phyloP scores from a whole-genome alignment of 2,888 invertebrate genomes.

The Siphlonurus alternatus region DNA sequence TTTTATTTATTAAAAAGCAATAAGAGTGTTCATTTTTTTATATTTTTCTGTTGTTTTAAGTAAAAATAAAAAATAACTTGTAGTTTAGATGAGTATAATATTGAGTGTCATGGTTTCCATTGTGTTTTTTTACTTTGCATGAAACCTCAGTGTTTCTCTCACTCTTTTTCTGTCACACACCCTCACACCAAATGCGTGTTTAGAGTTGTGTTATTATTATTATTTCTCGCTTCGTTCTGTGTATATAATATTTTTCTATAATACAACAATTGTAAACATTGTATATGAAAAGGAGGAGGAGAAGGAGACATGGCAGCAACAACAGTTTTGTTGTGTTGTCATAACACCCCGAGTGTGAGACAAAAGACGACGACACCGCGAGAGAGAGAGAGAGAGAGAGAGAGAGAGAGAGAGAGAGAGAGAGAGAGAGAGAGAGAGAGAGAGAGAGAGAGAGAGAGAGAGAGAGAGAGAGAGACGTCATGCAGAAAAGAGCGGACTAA shows the following conservation, averaged over 20 bases:
- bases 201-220: too few relatives aligned
- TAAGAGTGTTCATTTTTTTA: too few relatives aligned
- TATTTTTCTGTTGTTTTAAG: too few relatives aligned
- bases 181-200: background rate
- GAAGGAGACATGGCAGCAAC: background rate
- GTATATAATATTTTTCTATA: background rate
- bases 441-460: background rate
- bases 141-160: background rate
- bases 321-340: background rate
- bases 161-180: background rate
- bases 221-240: too few relatives aligned
- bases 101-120: too few relatives aligned
- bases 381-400: background rate
- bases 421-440: background rate
- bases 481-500: background rate
- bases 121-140: background rate
- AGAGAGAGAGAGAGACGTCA: background rate
- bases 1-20: too few relatives aligned
- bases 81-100: too few relatives aligned
- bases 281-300: background rate
- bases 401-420: background rate
- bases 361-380: too few relatives aligned
- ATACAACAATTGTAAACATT: background rate
- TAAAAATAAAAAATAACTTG: too few relatives aligned
- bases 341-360: background rate